A percentile compares a stretch with the other conserved stretches of the same genome.
Conservation (phyloP, 2,113 vertebrate genomes). For the Lamprologus callipterus region DNA sequence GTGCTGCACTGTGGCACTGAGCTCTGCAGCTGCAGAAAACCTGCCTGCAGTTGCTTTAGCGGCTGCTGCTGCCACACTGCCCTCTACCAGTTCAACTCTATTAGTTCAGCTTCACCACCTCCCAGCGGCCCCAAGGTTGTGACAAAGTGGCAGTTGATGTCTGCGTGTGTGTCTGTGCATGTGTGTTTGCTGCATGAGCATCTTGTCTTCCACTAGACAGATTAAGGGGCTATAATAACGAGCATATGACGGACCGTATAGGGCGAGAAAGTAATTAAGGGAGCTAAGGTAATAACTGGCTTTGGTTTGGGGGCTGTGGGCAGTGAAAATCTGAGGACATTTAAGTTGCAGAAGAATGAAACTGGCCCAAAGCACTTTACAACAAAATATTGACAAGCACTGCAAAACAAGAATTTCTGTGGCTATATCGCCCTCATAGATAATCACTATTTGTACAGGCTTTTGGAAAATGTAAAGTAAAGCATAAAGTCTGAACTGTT, state of each 20-base stretch:
- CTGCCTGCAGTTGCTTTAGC: background rate
- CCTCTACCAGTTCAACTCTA: conserved; percentile 50
- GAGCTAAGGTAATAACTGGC: conserved; percentile 15
- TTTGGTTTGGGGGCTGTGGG: conserved; percentile 14
- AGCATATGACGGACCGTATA: conserved; percentile 22
- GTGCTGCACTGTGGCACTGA: background rate
- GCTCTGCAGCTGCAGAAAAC: conserved; percentile 22
- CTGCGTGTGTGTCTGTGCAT: background rate
- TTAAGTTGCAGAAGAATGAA: background rate
- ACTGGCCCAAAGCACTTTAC: background rate
- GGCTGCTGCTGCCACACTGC: conserved; percentile 34
- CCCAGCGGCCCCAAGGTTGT: conserved; percentile 32
- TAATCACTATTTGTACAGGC: background rate
- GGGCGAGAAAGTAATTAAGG: conserved; percentile 19
- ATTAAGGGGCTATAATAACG: conserved; percentile 28
- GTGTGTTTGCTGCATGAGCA: background rate
- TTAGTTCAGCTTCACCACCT: conserved; percentile 59
- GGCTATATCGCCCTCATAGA: background rate
- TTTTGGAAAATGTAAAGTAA: background rate
- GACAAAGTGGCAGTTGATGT: conserved; percentile 24
- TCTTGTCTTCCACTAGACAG: background rate
- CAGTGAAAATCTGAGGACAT: background rate
- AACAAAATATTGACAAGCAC: background rate
- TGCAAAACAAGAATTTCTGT: background rate
- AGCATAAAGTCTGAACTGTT: background rate